Percentiles rank a stretch among this genome's conserved stretches.
These are phyloP conservation scores for Drosophila varians DNA, from an alignment of 1,140 invertebrate species.

Conservation along the genomic window DNA sequence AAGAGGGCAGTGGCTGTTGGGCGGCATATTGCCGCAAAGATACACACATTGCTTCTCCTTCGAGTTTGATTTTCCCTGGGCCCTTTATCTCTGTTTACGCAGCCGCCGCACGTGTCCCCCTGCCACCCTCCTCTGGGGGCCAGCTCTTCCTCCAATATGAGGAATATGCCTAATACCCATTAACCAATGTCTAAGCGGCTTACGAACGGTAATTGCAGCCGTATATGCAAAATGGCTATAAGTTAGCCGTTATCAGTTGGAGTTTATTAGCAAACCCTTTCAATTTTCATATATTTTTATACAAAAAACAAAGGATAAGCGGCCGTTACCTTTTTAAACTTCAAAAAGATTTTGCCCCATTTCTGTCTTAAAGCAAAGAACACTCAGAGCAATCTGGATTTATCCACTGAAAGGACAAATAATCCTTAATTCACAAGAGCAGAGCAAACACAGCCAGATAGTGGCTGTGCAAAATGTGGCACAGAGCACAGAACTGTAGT, in stretches of 20 bases:
- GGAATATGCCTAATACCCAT: constrained; percentile 38
- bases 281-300: background rate
- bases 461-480: constrained; percentile 33
- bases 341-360: too few relatives aligned
- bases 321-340: too few relatives aligned
- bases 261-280: constrained; percentile 21
- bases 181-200: constrained; percentile 62
- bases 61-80: constrained; percentile 29
- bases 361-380: constrained; percentile 2
- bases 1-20: constrained; percentile 4
- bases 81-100: constrained; percentile 66
- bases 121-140: background rate
- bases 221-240: constrained; percentile 1
- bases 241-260: constrained; percentile 11
- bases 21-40: constrained; percentile 3
- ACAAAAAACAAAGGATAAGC: background rate
- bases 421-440: constrained; percentile 28
- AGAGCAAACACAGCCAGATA: constrained; percentile 17
- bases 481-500: constrained; percentile 13
- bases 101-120: constrained; percentile 55
- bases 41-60: constrained; percentile 18
- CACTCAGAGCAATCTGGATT: constrained; percentile 10
- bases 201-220: constrained; percentile 60
- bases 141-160: background rate
- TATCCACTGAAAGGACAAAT: constrained; percentile 16